Evolutionary conservation across 2,888 invertebrate genomes (phyloP).

Genomic region (Andrena hattorfiana): DNA sequence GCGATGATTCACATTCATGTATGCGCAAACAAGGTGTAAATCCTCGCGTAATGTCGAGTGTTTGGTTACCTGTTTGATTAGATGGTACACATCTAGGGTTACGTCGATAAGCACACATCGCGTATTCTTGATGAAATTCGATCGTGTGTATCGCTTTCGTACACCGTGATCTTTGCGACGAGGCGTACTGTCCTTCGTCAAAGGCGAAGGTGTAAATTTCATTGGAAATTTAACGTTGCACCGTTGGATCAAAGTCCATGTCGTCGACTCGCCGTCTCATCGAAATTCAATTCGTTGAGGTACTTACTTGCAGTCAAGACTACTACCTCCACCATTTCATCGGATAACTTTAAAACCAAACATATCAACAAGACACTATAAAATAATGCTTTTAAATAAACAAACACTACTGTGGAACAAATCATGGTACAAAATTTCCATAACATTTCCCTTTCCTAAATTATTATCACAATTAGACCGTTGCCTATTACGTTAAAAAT

Average conservation of each 20-base stretch:
- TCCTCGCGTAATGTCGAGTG: constrained; percentile 53
- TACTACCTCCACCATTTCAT: no score
- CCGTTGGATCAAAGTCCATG: background rate
- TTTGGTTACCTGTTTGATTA: constrained; percentile 66
- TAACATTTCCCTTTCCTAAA: no score
- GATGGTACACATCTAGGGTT: constrained; percentile 58
- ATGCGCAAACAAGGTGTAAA: constrained; percentile 48
- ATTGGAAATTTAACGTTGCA: constrained; percentile 10
- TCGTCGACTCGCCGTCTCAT: background rate
- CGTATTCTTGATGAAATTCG: constrained; percentile 61
- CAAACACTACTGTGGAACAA: no score
- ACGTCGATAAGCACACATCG: constrained; percentile 57
- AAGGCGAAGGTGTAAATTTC: constrained; percentile 59
- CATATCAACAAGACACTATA: no score
- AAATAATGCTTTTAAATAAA: no score
- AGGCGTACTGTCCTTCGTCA: constrained; percentile 43
- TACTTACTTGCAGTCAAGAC: no score
- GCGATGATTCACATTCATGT: constrained; percentile 13
- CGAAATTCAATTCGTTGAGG: background rate
- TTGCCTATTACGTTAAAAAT: no score
- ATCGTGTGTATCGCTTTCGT: constrained; percentile 61
- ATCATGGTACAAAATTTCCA: no score
- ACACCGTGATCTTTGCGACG: constrained; percentile 34
- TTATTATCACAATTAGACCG: no score
- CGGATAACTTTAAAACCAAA: no score